Conservation (phyloP, 2,888 invertebrate species). For the Steromphala cineraria region DNA sequence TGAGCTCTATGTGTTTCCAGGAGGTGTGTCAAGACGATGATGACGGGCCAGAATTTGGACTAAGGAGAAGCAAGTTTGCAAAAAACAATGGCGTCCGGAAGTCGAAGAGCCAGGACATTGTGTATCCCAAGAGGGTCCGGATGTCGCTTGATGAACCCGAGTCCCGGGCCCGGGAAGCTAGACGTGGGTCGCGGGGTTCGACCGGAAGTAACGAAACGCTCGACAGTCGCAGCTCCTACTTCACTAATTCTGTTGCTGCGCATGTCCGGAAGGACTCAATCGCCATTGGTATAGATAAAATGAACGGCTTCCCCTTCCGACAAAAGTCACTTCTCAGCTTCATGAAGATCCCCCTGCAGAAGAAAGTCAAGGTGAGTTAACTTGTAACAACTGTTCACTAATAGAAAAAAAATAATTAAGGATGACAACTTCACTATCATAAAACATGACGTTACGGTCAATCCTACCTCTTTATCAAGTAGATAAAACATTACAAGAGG, state of each 20-base stretch:
- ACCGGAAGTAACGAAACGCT: constrained; percentile 28
- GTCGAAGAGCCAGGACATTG: background rate
- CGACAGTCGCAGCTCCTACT: constrained; percentile 17
- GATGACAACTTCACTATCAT: no score
- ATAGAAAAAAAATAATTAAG: no score
- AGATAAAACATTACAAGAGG: no score
- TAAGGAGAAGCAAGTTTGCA: background rate
- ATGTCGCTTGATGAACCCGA: background rate
- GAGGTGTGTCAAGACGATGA: background rate
- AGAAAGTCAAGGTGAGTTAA: constrained; percentile 14
- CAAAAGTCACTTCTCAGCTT: constrained; percentile 14
- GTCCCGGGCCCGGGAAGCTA: background rate
- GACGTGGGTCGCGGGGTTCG: constrained; percentile 29
- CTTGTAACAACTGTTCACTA: background rate
- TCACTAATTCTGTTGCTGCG: constrained; percentile 33
- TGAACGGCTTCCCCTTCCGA: constrained; percentile 39
- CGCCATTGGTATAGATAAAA: constrained; percentile 53
- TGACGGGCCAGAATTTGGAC: background rate
- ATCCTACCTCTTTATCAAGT: no score
- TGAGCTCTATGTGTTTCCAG: background rate
- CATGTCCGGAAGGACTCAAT: constrained; percentile 60
- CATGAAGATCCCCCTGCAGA: constrained; percentile 14
- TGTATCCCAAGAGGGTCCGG: background rate
- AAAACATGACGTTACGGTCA: no score
- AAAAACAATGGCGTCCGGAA: background rate